Conservation (phyloP, 64 coral and sea anemone species). For the Pocillopora verrucosa region DNA sequence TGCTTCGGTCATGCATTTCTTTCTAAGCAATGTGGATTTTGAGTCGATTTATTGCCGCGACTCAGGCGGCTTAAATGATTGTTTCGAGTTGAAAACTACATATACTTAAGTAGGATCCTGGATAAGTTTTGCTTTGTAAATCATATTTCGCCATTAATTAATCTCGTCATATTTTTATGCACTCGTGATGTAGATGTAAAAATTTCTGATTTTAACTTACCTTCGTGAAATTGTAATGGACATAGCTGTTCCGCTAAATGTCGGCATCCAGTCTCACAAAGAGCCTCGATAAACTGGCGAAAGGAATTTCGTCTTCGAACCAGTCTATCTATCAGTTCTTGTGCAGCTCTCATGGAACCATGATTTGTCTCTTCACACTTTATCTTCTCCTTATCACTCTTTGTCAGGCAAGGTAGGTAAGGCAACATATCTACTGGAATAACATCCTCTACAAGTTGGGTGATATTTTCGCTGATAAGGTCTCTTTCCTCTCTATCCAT, state of each 20-base stretch:
- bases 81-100: too few species aligned
- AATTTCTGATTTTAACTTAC: background rate
- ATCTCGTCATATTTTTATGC: background rate
- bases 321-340: constrained; percentile 36
- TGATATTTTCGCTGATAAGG: background rate
- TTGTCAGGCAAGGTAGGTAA: constrained; percentile 56
- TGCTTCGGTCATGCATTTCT: too few species aligned
- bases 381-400: constrained; percentile 48
- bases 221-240: background rate
- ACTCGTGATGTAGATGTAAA: background rate
- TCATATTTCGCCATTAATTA: too few species aligned
- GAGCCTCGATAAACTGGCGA: constrained; percentile 46
- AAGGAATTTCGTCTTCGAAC: constrained; percentile 34
- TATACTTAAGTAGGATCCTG: too few species aligned
- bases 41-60: too few species aligned
- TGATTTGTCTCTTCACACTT: constrained; percentile 37
- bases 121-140: too few species aligned
- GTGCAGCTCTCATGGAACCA: constrained; percentile 35
- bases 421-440: constrained; percentile 65
- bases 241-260: constrained; percentile 56
- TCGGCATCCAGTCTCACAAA: constrained; percentile 28
- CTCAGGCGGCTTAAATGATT: too few species aligned
- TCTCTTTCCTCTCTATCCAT: constrained; percentile 53
- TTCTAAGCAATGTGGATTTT: too few species aligned
- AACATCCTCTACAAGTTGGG: constrained; percentile 42